phyloP scores from a whole-genome alignment of 1,140 invertebrate genomes.

The Drosophila teissieri region DNA sequence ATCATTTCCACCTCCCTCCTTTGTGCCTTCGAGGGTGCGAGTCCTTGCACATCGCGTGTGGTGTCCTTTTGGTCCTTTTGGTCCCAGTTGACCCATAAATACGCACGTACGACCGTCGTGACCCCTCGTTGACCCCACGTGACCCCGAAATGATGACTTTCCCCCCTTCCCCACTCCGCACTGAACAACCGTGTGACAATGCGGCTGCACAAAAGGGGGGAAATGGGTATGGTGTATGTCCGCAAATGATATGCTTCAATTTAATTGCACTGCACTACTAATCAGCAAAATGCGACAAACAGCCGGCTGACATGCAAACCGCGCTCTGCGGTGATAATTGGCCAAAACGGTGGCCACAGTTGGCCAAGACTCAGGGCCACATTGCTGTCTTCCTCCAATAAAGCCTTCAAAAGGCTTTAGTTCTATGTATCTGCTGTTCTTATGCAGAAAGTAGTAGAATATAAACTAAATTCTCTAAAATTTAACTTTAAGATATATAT shows the following conservation, averaged over 20 bases:
- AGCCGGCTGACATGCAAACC: conserved; percentile 22
- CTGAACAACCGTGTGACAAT: conserved; percentile 8
- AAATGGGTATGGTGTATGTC: background rate
- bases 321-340: conserved; percentile 21
- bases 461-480: too few relatives aligned
- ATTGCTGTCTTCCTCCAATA: background rate
- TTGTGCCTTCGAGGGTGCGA: background rate
- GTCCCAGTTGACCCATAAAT: conserved; percentile 47
- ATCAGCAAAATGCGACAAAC: conserved; percentile 55
- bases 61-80: background rate
- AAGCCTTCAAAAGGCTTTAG: background rate
- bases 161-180: too few relatives aligned
- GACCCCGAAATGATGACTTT: conserved; percentile 6
- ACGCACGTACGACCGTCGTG: conserved; percentile 16
- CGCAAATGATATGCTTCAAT: conserved; percentile 55
- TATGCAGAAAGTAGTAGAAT: background rate
- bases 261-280: conserved; percentile 50
- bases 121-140: background rate
- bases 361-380: background rate
- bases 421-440: background rate
- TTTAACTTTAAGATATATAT: too few relatives aligned
- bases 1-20: too few relatives aligned
- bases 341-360: conserved; percentile 5
- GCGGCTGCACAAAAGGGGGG: conserved; percentile 3
- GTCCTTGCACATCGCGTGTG: conserved; percentile 21